Conservation (phyloP, 2,797 vertebrate genomes). For the Chrysocyon brachyurus region DNA sequence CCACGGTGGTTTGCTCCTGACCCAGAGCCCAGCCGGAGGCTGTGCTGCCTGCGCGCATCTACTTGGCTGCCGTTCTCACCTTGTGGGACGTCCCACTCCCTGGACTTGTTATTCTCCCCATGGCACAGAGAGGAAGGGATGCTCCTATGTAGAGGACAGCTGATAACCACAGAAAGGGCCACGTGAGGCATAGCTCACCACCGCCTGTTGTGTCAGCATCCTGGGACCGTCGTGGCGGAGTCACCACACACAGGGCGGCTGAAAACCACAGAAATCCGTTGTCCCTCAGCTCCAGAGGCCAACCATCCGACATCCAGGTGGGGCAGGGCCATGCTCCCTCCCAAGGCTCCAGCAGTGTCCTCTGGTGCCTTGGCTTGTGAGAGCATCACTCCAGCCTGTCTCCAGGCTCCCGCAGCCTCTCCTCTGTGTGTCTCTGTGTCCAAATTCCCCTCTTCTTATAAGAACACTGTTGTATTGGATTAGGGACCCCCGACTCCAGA, state of each 20-base stretch:
- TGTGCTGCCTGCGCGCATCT: rapidly evolving
- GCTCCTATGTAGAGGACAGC: neutral
- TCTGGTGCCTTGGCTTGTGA: neutral
- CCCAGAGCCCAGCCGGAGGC: neutral
- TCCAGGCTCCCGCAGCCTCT: rapidly evolving
- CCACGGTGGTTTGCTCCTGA: rapidly evolving
- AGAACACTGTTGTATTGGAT: neutral
- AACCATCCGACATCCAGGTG: neutral
- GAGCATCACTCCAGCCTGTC: neutral
- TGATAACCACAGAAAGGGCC: no score
- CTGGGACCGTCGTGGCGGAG: neutral
- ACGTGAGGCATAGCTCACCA: neutral
- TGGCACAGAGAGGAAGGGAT: neutral
- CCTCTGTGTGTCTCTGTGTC: neutral
- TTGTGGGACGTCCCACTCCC: neutral
- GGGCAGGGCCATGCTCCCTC: neutral
- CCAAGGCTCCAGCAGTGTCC: neutral
- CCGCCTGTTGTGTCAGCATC: no score
- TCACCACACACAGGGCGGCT: neutral
- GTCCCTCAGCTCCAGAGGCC: neutral
- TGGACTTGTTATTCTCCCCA: neutral
- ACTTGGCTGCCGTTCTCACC: neutral
- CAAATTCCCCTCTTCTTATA: no score
- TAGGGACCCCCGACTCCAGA: rapidly evolving
- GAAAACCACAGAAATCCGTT: rapidly evolving